Percentiles rank a stretch among this genome's conserved stretches.
Evolutionary conservation across 2,888 invertebrate species (phyloP).

Genomic region (Lycia hirtaria): DNA sequence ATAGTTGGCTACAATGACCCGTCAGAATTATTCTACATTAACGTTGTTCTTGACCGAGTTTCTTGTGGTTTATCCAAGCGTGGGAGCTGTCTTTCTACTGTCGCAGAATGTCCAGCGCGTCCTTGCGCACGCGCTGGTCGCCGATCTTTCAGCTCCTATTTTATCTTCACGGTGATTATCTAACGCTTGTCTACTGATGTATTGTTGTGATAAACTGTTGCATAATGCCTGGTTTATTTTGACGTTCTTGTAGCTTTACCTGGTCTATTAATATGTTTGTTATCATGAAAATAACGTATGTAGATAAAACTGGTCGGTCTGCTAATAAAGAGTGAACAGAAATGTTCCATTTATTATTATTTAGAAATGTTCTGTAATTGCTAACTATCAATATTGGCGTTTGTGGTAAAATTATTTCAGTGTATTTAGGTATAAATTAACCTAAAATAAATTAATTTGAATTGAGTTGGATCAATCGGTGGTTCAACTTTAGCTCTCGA

Average conservation of each 20-base stretch:
- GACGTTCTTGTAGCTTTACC: neutral
- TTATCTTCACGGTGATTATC: neutral
- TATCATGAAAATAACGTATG: neutral
- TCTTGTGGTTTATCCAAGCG: conserved; percentile 16
- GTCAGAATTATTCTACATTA: conserved; percentile 9
- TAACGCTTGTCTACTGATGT: neutral
- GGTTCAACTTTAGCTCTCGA: too few relatives aligned
- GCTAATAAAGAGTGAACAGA: too few relatives aligned
- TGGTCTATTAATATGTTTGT: neutral
- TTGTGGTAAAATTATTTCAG: too few relatives aligned
- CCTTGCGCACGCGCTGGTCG: conserved; percentile 46
- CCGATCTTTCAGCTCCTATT: conserved; percentile 22
- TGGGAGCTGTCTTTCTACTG: conserved; percentile 33
- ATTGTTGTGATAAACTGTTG: neutral
- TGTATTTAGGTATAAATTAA: too few relatives aligned
- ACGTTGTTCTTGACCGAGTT: conserved; percentile 28
- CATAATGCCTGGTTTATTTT: neutral
- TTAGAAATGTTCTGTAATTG: too few relatives aligned
- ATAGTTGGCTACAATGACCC: conserved; percentile 19
- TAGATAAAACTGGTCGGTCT: neutral
- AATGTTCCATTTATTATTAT: too few relatives aligned
- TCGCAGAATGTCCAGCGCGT: conserved; percentile 18
- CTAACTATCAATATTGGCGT: too few relatives aligned
- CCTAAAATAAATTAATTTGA: too few relatives aligned
- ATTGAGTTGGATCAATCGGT: too few relatives aligned